These are phyloP conservation scores for Pao palembangensis DNA, from an alignment of 2,113 vertebrate species.

Conservation along the genomic window DNA sequence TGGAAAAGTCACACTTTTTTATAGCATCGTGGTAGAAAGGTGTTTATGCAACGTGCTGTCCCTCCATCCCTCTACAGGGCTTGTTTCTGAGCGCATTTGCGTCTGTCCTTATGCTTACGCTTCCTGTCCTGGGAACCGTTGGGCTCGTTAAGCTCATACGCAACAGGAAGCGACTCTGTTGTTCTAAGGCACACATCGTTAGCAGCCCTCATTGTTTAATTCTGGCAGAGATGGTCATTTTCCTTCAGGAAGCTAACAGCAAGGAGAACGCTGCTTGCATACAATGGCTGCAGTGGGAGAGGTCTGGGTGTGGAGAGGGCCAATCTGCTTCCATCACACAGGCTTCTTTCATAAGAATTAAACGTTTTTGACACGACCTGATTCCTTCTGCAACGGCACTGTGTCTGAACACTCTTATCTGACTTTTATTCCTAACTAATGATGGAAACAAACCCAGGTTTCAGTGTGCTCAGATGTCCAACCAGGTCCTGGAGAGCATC, in stretches of 20 bases:
- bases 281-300: slow-evolving; percentile 71
- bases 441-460: slow-evolving; percentile 70
- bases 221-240: slow-evolving; percentile 74
- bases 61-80: slow-evolving; percentile 29
- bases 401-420: slow-evolving; percentile 1
- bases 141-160: slow-evolving; percentile 63
- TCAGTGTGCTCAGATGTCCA: slow-evolving; percentile 87
- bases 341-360: slow-evolving; percentile 34
- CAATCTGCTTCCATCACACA: slow-evolving; percentile 52
- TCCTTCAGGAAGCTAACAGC: slow-evolving; percentile 76
- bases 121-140: slow-evolving; percentile 65
- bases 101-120: slow-evolving; percentile 52
- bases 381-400: slow-evolving; percentile 9
- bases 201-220: slow-evolving; percentile 76
- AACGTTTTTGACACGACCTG: slow-evolving; percentile 33
- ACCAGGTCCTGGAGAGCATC: slow-evolving; percentile 90
- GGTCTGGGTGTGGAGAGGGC: slow-evolving; percentile 32
- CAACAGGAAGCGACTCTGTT: slow-evolving; percentile 72
- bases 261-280: slow-evolving; percentile 54
- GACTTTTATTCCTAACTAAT: slow-evolving; percentile 1
- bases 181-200: slow-evolving; percentile 70
- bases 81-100: slow-evolving; percentile 55
- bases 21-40: background rate
- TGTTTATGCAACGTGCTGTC: slow-evolving; percentile 4
- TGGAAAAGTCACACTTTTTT: slow-evolving; percentile 1